phyloP scores from a whole-genome alignment of 2,888 invertebrate species.

The Eupithecia exiguata region DNA sequence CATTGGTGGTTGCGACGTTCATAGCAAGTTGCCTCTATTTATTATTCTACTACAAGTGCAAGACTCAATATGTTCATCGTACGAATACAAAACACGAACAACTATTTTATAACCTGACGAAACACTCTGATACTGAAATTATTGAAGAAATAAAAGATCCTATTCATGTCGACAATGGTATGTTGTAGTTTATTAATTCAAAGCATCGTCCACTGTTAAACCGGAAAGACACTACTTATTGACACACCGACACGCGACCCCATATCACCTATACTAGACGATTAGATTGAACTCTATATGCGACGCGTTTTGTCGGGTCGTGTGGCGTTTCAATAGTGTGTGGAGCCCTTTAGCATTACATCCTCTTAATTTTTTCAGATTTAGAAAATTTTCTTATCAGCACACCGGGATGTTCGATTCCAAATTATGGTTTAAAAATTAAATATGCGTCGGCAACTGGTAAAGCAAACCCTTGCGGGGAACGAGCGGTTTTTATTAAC shows the following conservation, averaged over 20 bases:
- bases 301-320: too few relatives aligned
- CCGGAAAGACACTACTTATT: too few relatives aligned
- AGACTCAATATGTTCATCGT: not conserved
- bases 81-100: not conserved
- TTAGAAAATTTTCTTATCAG: conserved; percentile 55
- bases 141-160: not conserved
- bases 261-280: too few relatives aligned
- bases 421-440: conserved; percentile 58
- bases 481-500: conserved; percentile 55
- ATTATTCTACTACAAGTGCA: not conserved
- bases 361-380: conserved; percentile 35
- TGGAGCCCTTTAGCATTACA: too few relatives aligned
- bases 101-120: not conserved
- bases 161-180: not conserved
- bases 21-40: not conserved
- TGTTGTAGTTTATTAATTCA: not conserved
- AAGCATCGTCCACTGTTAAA: not conserved
- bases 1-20: not conserved
- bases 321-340: too few relatives aligned
- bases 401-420: conserved; percentile 64
- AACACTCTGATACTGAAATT: not conserved
- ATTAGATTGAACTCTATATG: too few relatives aligned
- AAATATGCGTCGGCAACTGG: conserved; percentile 45
- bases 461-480: conserved; percentile 49
- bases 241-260: too few relatives aligned